Conservation (phyloP, 92 coral and sea anemone genomes). For the Porites cylindrica region DNA sequence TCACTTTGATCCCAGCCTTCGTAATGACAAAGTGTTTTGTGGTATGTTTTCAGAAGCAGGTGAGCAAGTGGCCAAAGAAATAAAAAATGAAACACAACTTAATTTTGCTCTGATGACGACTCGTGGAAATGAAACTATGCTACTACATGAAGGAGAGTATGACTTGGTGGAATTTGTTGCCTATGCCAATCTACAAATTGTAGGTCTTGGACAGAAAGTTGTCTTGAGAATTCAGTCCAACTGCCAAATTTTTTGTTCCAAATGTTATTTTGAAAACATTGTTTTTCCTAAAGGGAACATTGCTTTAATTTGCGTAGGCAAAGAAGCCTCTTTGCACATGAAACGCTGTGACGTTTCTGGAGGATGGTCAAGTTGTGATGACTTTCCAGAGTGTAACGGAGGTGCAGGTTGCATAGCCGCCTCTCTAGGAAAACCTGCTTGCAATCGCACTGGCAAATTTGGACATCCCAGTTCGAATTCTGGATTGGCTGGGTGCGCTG, state of each 20-base stretch:
- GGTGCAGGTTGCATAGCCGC: constrained; percentile 75
- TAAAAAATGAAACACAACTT: constrained; percentile 46
- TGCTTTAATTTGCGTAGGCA: constrained; percentile 18
- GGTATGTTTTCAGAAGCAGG: constrained; percentile 54
- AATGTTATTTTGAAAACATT: constrained; percentile 63
- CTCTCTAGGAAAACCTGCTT: constrained; percentile 47
- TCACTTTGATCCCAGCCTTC: constrained; percentile 49
- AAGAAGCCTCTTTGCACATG: constrained; percentile 25
- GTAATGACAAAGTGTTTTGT: constrained; percentile 18
- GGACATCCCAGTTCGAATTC: constrained; percentile 42
- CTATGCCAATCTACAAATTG: constrained; percentile 42
- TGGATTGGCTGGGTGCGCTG: constrained; percentile 59
- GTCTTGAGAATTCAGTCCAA: constrained; percentile 11
- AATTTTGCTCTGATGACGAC: constrained; percentile 22
- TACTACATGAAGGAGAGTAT: constrained; percentile 68
- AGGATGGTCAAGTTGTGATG: constrained; percentile 70
- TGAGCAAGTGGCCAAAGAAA: background rate
- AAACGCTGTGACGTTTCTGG: constrained; percentile 62
- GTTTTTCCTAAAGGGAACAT: constrained; percentile 46
- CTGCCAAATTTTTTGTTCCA: constrained; percentile 1
- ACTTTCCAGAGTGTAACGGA: constrained; percentile 84
- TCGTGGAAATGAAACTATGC: constrained; percentile 44
- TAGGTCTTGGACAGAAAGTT: constrained; percentile 47
- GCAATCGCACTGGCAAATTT: constrained; percentile 65
- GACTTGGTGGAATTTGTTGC: background rate